Base-by-base conservation (phyloP, 2,113 vertebrate species). In the Hirundichthys speculiger region DNA sequence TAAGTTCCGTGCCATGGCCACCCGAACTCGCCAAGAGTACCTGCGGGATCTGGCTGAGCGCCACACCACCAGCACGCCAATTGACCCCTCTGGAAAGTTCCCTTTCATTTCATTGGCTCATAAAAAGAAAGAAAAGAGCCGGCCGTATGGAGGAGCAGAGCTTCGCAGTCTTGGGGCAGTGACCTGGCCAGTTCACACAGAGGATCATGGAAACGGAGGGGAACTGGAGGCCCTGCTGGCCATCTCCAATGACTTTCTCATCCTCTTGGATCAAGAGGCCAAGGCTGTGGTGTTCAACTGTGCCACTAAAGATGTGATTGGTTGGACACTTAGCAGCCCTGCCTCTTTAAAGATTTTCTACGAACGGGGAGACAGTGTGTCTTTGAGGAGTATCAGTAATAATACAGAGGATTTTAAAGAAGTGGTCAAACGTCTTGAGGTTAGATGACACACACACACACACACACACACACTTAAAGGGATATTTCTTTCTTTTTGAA, bases 1-100 rank as follows among this genome's bases (percentile, higher is more conserved):
- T 30, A 99, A 99, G 89, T 99, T 99, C 69, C 93, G 95, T 0
- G 96, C 97, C 3, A 99, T 99, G 98, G 98, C 98, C 21, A 98
- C 96, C 6, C 93, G 97, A 75, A 99, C 98, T 0, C 95, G 97
- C 24, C 98, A 99, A 83, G 98, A 99, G 82, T 99, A 99, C 84
- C 92, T 99, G 82, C 95, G 98, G 49, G 98, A 99, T 79, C 90
- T 99, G 67, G 97, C 96, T 20, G 98, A 99, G 84, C 96, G 98
- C 86, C 96, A 98, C 83, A 95, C 97, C 68, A 99, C 98, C 80
- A 99, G 96, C 89, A 99, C 97, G 0, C 94, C 97, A 21, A 97
- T 99, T 7, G 98, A 99, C 84, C 95, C 98, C 40, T 98, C 98
- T 0, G 98, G 96, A 54, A 99, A 99, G 86, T 99, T 99, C 53